Conservation (phyloP, 2,888 invertebrate species). For the Watsonalla cultraria region DNA sequence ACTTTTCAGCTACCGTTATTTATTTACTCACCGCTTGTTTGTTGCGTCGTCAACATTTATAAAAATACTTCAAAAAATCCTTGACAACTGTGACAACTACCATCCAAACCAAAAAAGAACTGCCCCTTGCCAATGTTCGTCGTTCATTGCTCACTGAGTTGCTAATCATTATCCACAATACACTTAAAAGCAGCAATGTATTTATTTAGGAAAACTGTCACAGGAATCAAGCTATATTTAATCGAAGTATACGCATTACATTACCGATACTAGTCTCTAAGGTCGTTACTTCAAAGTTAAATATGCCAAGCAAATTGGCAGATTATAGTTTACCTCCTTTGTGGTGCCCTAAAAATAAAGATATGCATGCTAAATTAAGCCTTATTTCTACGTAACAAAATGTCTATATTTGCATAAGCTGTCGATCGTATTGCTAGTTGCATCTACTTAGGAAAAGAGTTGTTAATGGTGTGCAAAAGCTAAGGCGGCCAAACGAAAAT, state of each 20-base stretch:
- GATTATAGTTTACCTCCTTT: slow-evolving; percentile 2
- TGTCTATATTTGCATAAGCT: neutral
- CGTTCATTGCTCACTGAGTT: too few relatives aligned
- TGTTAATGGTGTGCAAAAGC: neutral
- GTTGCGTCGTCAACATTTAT: neutral
- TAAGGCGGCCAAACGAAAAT: neutral
- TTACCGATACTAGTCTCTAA: slow-evolving; percentile 1
- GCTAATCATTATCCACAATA: too few relatives aligned
- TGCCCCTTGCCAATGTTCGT: too few relatives aligned
- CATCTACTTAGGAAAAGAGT: neutral
- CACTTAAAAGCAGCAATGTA: too few relatives aligned
- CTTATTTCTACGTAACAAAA: neutral
- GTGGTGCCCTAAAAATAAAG: slow-evolving; percentile 2
- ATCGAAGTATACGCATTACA: neutral
- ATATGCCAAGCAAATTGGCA: neutral
- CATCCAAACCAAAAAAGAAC: too few relatives aligned
- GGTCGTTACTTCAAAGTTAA: neutral
- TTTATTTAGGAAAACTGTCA: too few relatives aligned
- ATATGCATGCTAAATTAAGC: slow-evolving; percentile 3
- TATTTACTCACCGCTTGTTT: neutral
- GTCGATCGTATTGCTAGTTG: neutral
- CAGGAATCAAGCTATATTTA: neutral
- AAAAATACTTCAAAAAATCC: neutral
- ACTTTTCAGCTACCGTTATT: neutral
- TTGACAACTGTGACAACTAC: too few relatives aligned